Evolutionary conservation across 2,888 invertebrate species (phyloP).

Genomic region (Pristionchus exspectatus): DNA sequence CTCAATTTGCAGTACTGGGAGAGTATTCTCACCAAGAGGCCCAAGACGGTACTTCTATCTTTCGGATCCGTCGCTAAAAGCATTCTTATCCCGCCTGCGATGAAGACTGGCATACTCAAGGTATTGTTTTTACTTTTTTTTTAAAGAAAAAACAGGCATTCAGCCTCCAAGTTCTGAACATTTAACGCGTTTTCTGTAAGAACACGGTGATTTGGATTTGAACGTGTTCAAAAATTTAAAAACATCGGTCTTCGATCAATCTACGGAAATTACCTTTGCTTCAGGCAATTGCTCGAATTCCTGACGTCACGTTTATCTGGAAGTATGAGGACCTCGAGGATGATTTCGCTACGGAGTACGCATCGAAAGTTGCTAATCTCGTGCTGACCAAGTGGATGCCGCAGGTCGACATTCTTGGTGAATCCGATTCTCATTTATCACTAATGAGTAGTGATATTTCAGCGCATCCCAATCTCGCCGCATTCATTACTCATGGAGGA

Average conservation of each 20-base stretch:
- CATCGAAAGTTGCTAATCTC: conserved; percentile 34
- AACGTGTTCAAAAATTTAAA: no score
- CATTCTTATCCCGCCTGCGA: not conserved
- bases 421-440: not conserved
- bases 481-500: conserved; percentile 28
- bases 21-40: not conserved
- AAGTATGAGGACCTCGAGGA: conserved; percentile 48
- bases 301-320: conserved; percentile 47
- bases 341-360: not conserved
- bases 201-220: no score
- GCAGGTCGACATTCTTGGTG: conserved; percentile 45
- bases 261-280: no score
- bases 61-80: conserved; percentile 33
- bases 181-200: no score
- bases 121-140: no score
- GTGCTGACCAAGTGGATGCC: conserved; percentile 50
- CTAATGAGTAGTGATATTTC: no score
- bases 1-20: conserved; percentile 32
- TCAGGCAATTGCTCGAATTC: conserved; percentile 16
- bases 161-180: no score
- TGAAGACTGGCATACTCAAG: not conserved
- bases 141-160: no score
- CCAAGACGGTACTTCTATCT: conserved; percentile 20
- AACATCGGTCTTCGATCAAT: no score
- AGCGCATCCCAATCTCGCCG: conserved; percentile 46